A percentile compares a stretch with the other conserved stretches of the same genome.
Conservation (phyloP, 1,140 invertebrate species). For the Medauroidea extradentata region DNA sequence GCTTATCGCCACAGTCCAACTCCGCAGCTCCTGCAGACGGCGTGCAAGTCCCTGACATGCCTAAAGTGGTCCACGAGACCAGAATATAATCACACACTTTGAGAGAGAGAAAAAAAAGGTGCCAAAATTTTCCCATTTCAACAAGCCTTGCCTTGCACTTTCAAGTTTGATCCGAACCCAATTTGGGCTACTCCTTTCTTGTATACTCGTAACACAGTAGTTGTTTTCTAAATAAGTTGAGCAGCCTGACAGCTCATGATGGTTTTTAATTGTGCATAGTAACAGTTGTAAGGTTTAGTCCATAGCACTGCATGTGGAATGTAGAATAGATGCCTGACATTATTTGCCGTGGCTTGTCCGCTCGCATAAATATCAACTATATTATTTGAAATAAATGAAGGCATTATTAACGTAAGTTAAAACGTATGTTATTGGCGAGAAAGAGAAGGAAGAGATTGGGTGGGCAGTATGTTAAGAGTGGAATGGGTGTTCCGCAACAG, state of each 20-base stretch:
- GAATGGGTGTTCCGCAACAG: constrained; percentile 20
- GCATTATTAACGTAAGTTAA: no score
- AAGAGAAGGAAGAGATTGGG: no score
- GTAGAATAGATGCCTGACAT: constrained; percentile 9
- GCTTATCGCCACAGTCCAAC: constrained; percentile 19
- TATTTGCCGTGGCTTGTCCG: constrained; percentile 13
- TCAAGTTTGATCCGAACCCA: no score
- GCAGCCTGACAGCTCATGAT: no score
- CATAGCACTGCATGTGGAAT: constrained; percentile 10
- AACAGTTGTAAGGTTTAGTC: neutral
- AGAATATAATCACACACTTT: constrained; percentile 52
- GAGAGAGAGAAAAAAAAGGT: neutral
- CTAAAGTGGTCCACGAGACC: constrained; percentile 65
- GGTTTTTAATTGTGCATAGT: no score
- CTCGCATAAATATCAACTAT: neutral
- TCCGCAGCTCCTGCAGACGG: constrained; percentile 10
- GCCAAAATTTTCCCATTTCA: neutral
- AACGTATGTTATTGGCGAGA: no score
- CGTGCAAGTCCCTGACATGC: constrained; percentile 48
- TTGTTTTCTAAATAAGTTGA: no score
- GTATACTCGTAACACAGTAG: no score
- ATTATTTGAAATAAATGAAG: no score
- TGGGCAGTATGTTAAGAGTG: neutral
- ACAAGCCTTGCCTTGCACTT: no score
- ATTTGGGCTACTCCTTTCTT: no score